Conservation (phyloP, 1,140 invertebrate species). For the Drosophila miranda region DNA sequence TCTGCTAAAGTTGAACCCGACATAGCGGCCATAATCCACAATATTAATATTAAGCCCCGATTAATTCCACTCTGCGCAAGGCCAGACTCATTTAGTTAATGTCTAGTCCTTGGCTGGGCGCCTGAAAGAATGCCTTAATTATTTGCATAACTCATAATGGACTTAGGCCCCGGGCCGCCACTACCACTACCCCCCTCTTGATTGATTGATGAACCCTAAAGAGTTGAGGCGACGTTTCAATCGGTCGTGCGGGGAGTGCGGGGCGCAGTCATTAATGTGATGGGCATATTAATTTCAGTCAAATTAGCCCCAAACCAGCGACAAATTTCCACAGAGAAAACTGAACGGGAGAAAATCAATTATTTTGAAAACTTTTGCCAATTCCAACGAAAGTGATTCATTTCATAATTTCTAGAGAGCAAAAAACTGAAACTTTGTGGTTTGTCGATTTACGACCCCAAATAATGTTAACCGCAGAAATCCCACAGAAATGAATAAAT, state of each 20-base stretch:
- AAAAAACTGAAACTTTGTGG: slow-evolving; percentile 18
- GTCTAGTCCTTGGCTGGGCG: slow-evolving; percentile 1
- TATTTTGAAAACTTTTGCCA: slow-evolving; percentile 32
- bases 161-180: slow-evolving; percentile 20
- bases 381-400: slow-evolving; percentile 8
- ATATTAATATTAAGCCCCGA: slow-evolving; percentile 26
- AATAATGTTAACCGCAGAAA: slow-evolving; percentile 37
- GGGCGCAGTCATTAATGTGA: slow-evolving; percentile 45
- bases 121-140: slow-evolving; percentile 37
- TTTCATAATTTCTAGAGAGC: slow-evolving; percentile 31
- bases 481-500: slow-evolving; percentile 26
- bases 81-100: slow-evolving; percentile 51
- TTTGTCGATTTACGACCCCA: slow-evolving; percentile 23
- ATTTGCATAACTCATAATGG: slow-evolving; percentile 57
- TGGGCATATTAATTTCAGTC: slow-evolving; percentile 49
- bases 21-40: slow-evolving; percentile 24
- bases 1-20: slow-evolving; percentile 1
- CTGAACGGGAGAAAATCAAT: slow-evolving; percentile 31
- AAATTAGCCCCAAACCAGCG: slow-evolving; percentile 30
- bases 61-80: slow-evolving; percentile 19
- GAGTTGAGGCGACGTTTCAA: slow-evolving; percentile 41
- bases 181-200: slow-evolving; percentile 15
- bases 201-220: slow-evolving; percentile 42
- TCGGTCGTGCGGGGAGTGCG: slow-evolving; percentile 17
- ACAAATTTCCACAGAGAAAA: background rate